Conservation (phyloP, 2,888 invertebrate genomes). For the Laspeyria flexula region DNA sequence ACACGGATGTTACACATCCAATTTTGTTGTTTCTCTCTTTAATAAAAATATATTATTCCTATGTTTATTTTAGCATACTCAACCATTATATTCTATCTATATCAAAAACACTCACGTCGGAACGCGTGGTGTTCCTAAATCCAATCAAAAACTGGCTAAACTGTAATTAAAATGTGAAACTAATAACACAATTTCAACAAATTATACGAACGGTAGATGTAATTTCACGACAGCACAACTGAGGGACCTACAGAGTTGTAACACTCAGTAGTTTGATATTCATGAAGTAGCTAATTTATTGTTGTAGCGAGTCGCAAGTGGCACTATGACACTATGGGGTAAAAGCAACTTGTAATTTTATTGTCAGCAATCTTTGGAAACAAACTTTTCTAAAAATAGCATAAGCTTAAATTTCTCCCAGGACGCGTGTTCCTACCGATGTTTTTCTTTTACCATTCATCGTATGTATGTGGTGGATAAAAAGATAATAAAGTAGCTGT, state of each 20-base stretch:
- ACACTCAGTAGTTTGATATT: conserved; percentile 45
- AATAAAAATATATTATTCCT: too few species aligned
- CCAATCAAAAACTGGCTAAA: not conserved
- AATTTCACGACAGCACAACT: not conserved
- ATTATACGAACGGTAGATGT: not conserved
- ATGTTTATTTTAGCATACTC: too few species aligned
- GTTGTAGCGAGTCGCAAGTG: conserved; percentile 30
- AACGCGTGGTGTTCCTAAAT: not conserved
- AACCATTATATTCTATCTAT: too few species aligned
- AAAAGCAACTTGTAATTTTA: not conserved
- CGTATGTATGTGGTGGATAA: too few species aligned
- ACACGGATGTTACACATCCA: too few species aligned
- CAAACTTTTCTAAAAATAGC: too few species aligned
- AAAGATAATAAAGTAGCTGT: too few species aligned
- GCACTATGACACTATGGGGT: conserved; percentile 4
- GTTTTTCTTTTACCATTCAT: too few species aligned
- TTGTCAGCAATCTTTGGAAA: too few species aligned
- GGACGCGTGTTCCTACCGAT: too few species aligned
- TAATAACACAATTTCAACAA: not conserved
- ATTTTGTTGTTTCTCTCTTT: too few species aligned
- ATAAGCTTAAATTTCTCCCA: too few species aligned
- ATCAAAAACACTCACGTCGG: not conserved
- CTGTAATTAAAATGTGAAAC: not conserved
- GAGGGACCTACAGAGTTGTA: not conserved
- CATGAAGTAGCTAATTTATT: conserved; percentile 50